Evolutionary conservation across 2,888 invertebrate species (phyloP), one percentile per base, ranked within the genome.

Genomic region (Volucella inanis): DNA sequence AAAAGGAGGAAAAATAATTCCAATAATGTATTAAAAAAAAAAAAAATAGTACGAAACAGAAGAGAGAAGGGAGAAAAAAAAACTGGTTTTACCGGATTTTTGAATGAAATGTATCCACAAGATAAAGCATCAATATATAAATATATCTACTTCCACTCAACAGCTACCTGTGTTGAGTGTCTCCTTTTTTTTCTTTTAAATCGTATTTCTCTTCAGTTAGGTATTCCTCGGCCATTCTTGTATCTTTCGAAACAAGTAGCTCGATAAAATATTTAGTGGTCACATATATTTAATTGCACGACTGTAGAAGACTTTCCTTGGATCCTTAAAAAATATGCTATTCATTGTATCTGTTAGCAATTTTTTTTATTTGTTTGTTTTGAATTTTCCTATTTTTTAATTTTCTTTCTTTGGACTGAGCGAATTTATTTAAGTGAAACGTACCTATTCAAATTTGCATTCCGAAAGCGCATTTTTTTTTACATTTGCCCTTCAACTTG

Each of bases 71-170:
- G 65, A 62, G 65, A 31, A 1, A 18, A 47, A 62, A 76, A 75
- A 77, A 86, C 85, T 71, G 81, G 86, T 82, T 86, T 78, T 71
- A 74, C 81, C 55, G 78, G 77, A 86, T 82, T 86, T 70, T 55
- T 49, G 64, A 50, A 74, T 50, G 71, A 41, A 76, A 71, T 75
- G 54, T 80, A 84, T 76, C 75, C 54, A 71, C 75, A 81, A 84
- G 85, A 80, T 85, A 81, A 76, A 81, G 71, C 81, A 85, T 81
- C 85, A 71, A 80, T 81, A 81, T 31, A 31, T 31, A 31, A 31
- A 31, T 31, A 31, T 80, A 81, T 85, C 85, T 85, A 72, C 76
- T 81, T 80, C 76, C 57, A 72, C 62, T 85, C 64, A 71, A 49
- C 76, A 81, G 85, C 85, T 85, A 85, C 85, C 85, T 85, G 85